These are phyloP conservation scores for Caranx ignobilis DNA, from an alignment of 2,113 vertebrate species.

Conservation along the genomic window DNA sequence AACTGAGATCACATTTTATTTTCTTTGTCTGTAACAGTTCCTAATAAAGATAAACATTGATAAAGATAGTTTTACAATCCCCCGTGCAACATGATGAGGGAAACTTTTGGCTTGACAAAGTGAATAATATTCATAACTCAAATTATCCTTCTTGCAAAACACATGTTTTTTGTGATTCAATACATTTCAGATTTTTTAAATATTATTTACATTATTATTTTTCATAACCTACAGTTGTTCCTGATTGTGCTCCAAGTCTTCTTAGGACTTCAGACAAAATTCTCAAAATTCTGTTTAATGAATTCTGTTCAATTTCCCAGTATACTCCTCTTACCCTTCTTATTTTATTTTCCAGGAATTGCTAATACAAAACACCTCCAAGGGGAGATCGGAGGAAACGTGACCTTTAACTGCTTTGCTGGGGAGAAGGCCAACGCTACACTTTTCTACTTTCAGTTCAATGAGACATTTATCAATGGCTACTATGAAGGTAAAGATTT, in stretches of 20 bases:
- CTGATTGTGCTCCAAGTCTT: neutral
- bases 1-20: neutral
- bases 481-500: neutral
- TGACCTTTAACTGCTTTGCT: constrained; percentile 29
- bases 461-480: fast-evolving
- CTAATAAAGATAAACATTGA: too few species aligned
- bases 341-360: constrained; percentile 30
- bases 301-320: neutral
- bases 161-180: neutral
- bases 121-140: neutral
- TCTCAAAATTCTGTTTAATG: neutral
- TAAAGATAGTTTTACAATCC: too few species aligned
- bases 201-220: too few species aligned
- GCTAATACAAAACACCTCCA: fast-evolving
- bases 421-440: fast-evolving
- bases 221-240: neutral
- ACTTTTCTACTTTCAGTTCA: constrained; percentile 41
- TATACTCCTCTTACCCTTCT: neutral
- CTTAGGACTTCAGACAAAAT: neutral
- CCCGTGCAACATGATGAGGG: too few species aligned
- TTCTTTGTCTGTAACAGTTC: too few species aligned
- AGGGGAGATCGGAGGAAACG: constrained; percentile 54
- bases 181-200: neutral
- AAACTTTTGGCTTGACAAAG: neutral
- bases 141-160: neutral